These are phyloP conservation scores for Brachyopa scutellaris DNA, from an alignment of 2,888 invertebrate species.

Conservation along the genomic window DNA sequence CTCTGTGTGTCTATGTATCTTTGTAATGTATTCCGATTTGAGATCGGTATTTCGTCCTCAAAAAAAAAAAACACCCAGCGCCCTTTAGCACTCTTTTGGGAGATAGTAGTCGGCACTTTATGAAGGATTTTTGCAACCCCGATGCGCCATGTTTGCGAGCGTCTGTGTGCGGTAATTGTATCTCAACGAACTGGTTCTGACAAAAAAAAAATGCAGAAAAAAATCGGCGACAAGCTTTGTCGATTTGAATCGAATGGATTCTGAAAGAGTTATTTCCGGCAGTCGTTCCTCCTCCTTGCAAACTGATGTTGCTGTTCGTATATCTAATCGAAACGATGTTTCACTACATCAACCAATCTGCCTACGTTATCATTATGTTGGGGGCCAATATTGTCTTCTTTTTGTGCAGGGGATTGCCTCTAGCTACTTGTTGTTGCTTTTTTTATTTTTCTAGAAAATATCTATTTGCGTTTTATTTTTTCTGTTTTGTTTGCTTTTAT, in stretches of 20 bases:
- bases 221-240: conserved; percentile 62
- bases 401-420: neutral
- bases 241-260: conserved; percentile 60
- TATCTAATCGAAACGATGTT: conserved; percentile 58
- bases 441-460: conserved; percentile 32
- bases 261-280: conserved; percentile 60
- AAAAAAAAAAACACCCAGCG: too few species aligned
- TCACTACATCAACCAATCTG: conserved; percentile 31
- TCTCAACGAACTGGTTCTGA: conserved; percentile 53
- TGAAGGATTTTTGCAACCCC: conserved; percentile 46
- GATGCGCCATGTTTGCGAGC: conserved; percentile 52
- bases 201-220: too few species aligned
- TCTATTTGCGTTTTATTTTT: conserved; percentile 34
- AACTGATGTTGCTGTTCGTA: conserved; percentile 18
- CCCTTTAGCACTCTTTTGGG: conserved; percentile 47
- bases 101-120: conserved; percentile 58
- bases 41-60: too few species aligned
- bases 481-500: conserved; percentile 15
- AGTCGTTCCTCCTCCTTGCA: conserved; percentile 50
- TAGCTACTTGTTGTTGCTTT: conserved; percentile 30
- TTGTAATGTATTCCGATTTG: conserved; percentile 56
- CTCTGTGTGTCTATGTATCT: conserved; percentile 7
- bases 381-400: conserved; percentile 2
- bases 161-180: conserved; percentile 67
- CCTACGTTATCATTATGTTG: conserved; percentile 2